Evolutionary conservation across 2,888 invertebrate species (phyloP).

Genomic region (Ochropacha duplaris): DNA sequence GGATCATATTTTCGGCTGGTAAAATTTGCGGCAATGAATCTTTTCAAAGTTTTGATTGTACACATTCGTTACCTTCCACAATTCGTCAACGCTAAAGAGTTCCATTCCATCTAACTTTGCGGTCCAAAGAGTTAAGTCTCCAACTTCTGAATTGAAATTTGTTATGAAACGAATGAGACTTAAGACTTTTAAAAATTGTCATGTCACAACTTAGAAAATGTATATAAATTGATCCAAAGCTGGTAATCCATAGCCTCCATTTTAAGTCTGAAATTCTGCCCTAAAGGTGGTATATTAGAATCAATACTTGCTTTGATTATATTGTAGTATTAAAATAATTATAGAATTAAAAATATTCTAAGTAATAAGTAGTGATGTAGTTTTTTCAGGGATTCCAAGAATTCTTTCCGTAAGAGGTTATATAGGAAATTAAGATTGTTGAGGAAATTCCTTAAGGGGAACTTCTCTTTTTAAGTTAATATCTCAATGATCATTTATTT

Average conservation of each 20-base stretch:
- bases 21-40: constrained; percentile 74
- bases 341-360: too few relatives aligned
- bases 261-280: background rate
- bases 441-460: too few relatives aligned
- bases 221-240: background rate
- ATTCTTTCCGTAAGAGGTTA: too few relatives aligned
- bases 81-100: constrained; percentile 69
- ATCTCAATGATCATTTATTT: too few relatives aligned
- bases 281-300: too few relatives aligned
- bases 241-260: background rate
- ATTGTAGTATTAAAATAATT: too few relatives aligned
- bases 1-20: constrained; percentile 64
- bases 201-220: background rate
- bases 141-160: constrained; percentile 51
- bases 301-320: too few relatives aligned
- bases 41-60: constrained; percentile 77
- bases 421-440: too few relatives aligned
- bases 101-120: constrained; percentile 62
- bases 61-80: constrained; percentile 71
- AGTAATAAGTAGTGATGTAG: too few relatives aligned
- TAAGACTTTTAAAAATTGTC: constrained; percentile 12
- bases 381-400: too few relatives aligned
- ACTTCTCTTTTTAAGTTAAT: too few relatives aligned
- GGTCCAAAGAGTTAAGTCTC: constrained; percentile 61
- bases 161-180: constrained; percentile 30